Base-by-base conservation (phyloP, 2,113 vertebrate species). In the Illadopsis cleaveri region DNA sequence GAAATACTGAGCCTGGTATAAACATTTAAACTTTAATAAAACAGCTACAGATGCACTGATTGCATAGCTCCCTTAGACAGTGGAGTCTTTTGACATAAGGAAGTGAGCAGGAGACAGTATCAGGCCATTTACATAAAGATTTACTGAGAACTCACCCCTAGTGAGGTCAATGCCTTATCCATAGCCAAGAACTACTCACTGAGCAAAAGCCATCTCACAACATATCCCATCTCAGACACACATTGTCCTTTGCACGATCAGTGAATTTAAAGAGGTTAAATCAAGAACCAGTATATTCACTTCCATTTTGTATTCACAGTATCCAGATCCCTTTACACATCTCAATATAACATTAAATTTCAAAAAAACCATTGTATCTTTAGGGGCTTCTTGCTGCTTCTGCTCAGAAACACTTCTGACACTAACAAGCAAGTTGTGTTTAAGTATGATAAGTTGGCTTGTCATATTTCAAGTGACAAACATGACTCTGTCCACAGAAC, bases 21-120 rank as follows among this genome's bases (percentile, higher is more conserved):
- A 95, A 96, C 92, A 88, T 86, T 93, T 86, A 91, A 93, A 86
- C 69, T 93, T 91, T n/a, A 86, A 90, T 89, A 96, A 91, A 94
- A 91, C 70, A 88, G 72, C 93, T 94, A 82, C 54, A 47, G 33
- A 57, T 73, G 51, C 70, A 70, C 65, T 69, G 77, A 90, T 79
- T 95, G 83, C 68, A 50, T 48, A 58, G 61, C 25, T 87, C 42
- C 77, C 85, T 89, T 79, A 70, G 48, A 84, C 11, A 70, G 25
- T 24, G 44, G 84, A 81, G 50, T 45, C 53, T 70, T 62, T 48
- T 62, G n/a, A 54, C 62, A 33, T 15, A 38, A 18, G 44, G 25
- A 81, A 64, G 57, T 45, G 31, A 93, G 70, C 25, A 56, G 73
- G 83, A 92, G 70, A 76, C 48, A 71, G 57, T 71, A 80, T 50